A percentile compares a stretch with the other conserved stretches of the same genome.
Evolutionary conservation across 2,888 invertebrate genomes (phyloP).

Genomic region (Autographa gamma): DNA sequence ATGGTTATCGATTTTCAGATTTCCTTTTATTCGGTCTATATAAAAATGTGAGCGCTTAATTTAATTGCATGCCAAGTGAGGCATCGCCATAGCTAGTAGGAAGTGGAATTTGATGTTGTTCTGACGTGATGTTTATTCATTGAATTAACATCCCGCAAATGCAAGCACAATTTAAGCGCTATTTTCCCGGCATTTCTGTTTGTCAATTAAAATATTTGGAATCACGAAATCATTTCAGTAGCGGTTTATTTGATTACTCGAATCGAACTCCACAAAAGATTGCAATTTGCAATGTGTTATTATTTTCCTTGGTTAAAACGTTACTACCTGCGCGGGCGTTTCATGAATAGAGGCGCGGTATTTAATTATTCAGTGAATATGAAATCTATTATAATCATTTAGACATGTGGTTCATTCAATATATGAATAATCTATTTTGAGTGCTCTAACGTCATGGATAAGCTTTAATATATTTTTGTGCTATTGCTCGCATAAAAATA

Average conservation of each 20-base stretch:
- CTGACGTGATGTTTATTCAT: constrained; percentile 82
- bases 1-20: constrained; percentile 29
- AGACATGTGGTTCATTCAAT: too few relatives aligned
- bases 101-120: constrained; percentile 76
- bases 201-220: constrained; percentile 88
- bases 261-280: constrained; percentile 72
- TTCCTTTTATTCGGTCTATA: constrained; percentile 35
- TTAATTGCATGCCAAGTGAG: constrained; percentile 53
- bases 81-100: constrained; percentile 61
- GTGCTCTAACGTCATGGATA: too few relatives aligned
- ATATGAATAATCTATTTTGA: too few relatives aligned
- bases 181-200: constrained; percentile 85
- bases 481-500: too few relatives aligned
- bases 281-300: constrained; percentile 67
- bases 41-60: constrained; percentile 49
- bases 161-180: constrained; percentile 85
- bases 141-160: constrained; percentile 83
- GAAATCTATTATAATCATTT: too few relatives aligned
- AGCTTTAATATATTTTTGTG: too few relatives aligned
- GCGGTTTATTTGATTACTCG: constrained; percentile 81
- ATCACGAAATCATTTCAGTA: constrained; percentile 85
- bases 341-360: background rate
- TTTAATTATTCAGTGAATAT: background rate
- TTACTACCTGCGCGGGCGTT: background rate
- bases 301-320: constrained; percentile 54